A percentile compares a stretch with the other conserved stretches of the same genome.
Conservation (phyloP, 2,888 invertebrate species). For the Tuta absoluta region DNA sequence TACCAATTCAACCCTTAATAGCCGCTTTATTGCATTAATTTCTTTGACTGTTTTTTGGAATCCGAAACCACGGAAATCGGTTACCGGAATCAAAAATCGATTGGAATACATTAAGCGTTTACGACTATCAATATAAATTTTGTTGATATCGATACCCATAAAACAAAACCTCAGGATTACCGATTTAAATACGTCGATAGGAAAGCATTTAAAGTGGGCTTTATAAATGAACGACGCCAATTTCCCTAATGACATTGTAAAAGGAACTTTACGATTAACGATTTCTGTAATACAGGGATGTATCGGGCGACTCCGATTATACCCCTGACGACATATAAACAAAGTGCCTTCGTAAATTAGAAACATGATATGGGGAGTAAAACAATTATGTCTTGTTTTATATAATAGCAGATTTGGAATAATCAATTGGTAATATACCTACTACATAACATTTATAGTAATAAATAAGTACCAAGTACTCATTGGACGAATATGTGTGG, state of each 20-base stretch:
- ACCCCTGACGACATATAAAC: neutral
- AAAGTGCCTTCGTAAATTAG: neutral
- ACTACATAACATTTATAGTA: too few species aligned
- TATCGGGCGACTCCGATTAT: conserved; percentile 23
- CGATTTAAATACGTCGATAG: conserved; percentile 76
- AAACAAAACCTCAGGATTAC: conserved; percentile 77
- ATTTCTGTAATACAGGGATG: conserved; percentile 36
- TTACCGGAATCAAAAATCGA: conserved; percentile 48
- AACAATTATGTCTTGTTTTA: neutral
- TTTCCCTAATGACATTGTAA: conserved; percentile 80
- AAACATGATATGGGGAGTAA: neutral
- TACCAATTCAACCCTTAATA: neutral
- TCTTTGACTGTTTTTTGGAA: conserved; percentile 34
- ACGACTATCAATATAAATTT: conserved; percentile 65
- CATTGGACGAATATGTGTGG: too few species aligned
- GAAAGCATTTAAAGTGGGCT: conserved; percentile 67
- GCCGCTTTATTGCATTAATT: neutral
- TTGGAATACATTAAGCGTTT: conserved; percentile 56
- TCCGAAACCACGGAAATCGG: conserved; percentile 38
- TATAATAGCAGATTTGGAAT: too few species aligned
- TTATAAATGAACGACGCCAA: conserved; percentile 77
- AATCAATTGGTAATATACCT: too few species aligned
- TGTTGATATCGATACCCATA: conserved; percentile 65
- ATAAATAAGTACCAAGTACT: too few species aligned
- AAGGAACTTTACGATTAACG: conserved; percentile 74